These are phyloP conservation scores for Lerema accius DNA, from an alignment of 1,140 invertebrate species.

Conservation along the genomic window DNA sequence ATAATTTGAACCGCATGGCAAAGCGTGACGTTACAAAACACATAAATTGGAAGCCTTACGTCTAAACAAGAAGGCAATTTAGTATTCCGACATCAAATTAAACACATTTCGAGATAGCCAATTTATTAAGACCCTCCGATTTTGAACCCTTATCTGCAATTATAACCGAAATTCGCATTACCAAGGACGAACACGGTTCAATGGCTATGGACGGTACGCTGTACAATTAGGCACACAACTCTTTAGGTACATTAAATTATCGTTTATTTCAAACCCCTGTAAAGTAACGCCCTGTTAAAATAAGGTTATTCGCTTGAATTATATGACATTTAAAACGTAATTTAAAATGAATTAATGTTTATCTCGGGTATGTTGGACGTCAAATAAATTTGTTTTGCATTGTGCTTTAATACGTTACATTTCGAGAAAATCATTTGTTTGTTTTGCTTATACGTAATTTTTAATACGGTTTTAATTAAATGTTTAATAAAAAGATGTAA, in stretches of 20 bases:
- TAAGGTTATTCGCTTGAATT: slow-evolving; percentile 14
- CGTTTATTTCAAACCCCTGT: slow-evolving; percentile 23
- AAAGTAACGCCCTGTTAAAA: slow-evolving; percentile 12
- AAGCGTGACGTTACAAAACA: slow-evolving; percentile 40
- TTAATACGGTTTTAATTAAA: too few relatives aligned
- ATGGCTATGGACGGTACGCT: neutral
- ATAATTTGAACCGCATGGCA: slow-evolving; percentile 32
- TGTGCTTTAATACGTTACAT: neutral
- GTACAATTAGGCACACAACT: slow-evolving; percentile 20
- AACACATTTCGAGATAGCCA: slow-evolving; percentile 39
- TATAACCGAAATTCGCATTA: slow-evolving; percentile 6
- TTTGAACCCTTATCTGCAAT: slow-evolving; percentile 14
- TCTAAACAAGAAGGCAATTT: slow-evolving; percentile 53
- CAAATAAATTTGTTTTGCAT: slow-evolving; percentile 15
- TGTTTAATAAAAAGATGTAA: too few relatives aligned
- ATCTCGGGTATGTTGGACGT: slow-evolving; percentile 1
- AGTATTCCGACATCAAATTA: slow-evolving; percentile 52
- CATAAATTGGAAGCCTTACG: slow-evolving; percentile 38
- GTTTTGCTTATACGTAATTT: neutral
- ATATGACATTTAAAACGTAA: slow-evolving; percentile 27
- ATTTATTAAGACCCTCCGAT: slow-evolving; percentile 23
- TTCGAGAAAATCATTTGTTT: neutral
- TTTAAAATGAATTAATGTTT: slow-evolving; percentile 27
- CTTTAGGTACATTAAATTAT: slow-evolving; percentile 32
- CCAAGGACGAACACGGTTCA: slow-evolving; percentile 4